These are phyloP conservation scores for Monoplex corrugatus DNA, from an alignment of 2,888 invertebrate genomes.

Conservation along the genomic window DNA sequence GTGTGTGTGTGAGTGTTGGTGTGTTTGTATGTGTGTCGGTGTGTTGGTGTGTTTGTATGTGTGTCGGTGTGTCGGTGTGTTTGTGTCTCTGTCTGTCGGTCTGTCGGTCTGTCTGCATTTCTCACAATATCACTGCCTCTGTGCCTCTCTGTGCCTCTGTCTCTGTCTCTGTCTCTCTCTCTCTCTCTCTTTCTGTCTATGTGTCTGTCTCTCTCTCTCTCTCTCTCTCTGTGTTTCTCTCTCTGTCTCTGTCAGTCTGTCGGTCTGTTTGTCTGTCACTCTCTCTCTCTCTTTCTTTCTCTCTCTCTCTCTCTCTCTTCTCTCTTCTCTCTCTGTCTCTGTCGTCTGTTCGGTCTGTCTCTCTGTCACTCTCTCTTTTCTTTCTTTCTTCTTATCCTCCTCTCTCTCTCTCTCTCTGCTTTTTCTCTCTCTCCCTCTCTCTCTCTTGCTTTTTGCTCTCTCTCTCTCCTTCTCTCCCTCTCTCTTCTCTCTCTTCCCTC, in stretches of 20 bases:
- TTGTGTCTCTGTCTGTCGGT: not conserved
- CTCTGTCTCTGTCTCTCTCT: not conserved
- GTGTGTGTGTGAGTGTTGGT: not conserved
- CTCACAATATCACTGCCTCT: not conserved
- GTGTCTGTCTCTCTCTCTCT: not conserved
- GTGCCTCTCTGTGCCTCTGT: not conserved
- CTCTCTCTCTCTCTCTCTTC: not conserved
- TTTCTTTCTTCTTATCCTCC: too few species aligned
- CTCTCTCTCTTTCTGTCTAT: not conserved
- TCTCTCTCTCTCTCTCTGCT: not conserved
- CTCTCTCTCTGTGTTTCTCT: not conserved
- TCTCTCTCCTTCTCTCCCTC: not conserved
- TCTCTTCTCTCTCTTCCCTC: too few species aligned
- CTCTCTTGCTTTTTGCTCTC: too few species aligned
- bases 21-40: not conserved
- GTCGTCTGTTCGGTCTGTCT: not conserved
- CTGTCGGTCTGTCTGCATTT: not conserved
- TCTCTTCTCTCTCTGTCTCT: not conserved
- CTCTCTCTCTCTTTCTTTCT: not conserved
- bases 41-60: not conserved
- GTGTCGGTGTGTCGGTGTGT: not conserved
- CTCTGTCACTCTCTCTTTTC: not conserved
- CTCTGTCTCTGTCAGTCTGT: not conserved
- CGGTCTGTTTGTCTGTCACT: not conserved
- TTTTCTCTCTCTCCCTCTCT: too few species aligned